phyloP scores from a whole-genome alignment of 2,888 invertebrate species.

The Dynastes maya region DNA sequence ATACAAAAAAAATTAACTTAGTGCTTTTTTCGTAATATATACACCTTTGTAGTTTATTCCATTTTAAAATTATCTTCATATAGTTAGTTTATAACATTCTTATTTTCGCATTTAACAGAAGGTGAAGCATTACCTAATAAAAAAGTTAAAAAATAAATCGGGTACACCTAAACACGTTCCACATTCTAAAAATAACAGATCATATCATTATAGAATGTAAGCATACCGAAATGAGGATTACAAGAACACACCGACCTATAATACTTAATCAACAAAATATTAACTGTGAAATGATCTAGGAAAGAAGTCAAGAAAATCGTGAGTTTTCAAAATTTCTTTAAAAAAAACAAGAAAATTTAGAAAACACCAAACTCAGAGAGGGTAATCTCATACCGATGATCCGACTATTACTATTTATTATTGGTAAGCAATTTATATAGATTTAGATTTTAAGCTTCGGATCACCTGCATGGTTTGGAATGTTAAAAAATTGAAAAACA shows the following conservation, averaged over 20 bases:
- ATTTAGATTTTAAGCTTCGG: background rate
- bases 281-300: background rate
- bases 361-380: background rate
- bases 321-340: slow-evolving; percentile 25
- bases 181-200: slow-evolving; percentile 17
- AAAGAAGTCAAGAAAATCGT: slow-evolving; percentile 11
- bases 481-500: slow-evolving; percentile 18
- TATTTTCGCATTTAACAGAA: slow-evolving; percentile 3
- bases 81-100: slow-evolving; percentile 28
- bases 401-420: background rate
- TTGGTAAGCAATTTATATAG: background rate
- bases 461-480: slow-evolving; percentile 4
- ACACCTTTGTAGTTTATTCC: slow-evolving; percentile 42
- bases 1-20: slow-evolving; percentile 52
- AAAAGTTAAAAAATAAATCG: slow-evolving; percentile 1
- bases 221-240: background rate
- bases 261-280: no score
- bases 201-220: background rate
- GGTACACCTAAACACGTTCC: background rate
- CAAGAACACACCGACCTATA: no score
- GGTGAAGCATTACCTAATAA: background rate
- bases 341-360: slow-evolving; percentile 6
- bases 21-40: slow-evolving; percentile 48
- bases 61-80: slow-evolving; percentile 38
- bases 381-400: no score